A percentile compares a stretch with the other conserved stretches of the same genome.
phyloP scores from a whole-genome alignment of 2,113 vertebrate species.

The Gasterosteus aculeatus region DNA sequence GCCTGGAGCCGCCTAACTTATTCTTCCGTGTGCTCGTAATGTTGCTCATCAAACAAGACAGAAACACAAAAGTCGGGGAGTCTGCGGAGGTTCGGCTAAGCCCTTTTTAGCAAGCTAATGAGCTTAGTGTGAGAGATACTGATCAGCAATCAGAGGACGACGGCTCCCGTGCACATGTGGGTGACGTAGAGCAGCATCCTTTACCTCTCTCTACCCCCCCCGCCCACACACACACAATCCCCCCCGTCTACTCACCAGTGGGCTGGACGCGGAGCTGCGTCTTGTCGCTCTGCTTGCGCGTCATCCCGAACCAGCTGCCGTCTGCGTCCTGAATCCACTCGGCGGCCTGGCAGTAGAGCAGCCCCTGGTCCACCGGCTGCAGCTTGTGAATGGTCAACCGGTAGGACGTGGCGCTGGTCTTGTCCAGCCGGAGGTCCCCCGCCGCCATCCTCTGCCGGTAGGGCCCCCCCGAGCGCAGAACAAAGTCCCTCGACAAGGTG shows the following conservation, averaged over 20 bases:
- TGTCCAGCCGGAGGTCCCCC: constrained; percentile 92
- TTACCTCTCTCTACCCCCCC: background rate
- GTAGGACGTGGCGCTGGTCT: constrained; percentile 87
- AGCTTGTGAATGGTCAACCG: constrained; percentile 93
- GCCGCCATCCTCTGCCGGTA: constrained; percentile 91
- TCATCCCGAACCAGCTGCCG: constrained; percentile 92
- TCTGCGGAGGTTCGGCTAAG: constrained; percentile 71
- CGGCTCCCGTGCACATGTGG: constrained; percentile 42
- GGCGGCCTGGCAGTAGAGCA: constrained; percentile 92
- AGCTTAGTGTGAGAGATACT: constrained; percentile 72
- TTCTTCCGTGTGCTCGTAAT: constrained; percentile 60
- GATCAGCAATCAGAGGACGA: constrained; percentile 71
- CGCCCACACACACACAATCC: constrained; percentile 8
- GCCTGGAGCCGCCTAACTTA: constrained; percentile 45
- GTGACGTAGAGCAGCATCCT: constrained; percentile 32
- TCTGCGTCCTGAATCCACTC: constrained; percentile 98
- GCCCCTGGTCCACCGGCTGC: constrained; percentile 92
- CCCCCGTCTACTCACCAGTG: constrained; percentile 82
- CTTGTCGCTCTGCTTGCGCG: constrained; percentile 92
- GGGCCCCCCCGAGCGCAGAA: constrained; percentile 85
- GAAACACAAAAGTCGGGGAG: constrained; percentile 63
- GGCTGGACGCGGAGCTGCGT: constrained; percentile 91
- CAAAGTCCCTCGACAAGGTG: constrained; percentile 90
- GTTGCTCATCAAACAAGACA: constrained; percentile 60
- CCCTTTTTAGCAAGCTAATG: constrained; percentile 75